Evolutionary conservation across 2,797 vertebrate species (phyloP).

Genomic region (Parauchenoglanis punctatus): DNA sequence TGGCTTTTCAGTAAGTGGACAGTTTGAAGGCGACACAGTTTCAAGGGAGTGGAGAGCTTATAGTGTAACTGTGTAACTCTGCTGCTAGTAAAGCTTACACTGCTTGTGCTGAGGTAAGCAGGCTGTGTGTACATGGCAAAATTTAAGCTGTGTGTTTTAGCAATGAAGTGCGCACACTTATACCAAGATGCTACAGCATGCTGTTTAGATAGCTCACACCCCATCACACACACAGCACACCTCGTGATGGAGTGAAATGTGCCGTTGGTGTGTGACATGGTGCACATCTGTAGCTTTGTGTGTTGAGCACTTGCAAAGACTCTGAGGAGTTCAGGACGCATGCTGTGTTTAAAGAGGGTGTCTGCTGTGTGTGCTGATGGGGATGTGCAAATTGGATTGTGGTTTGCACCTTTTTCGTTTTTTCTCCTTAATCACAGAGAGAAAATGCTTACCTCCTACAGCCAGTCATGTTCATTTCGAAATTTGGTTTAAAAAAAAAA

Average conservation of each 20-base stretch:
- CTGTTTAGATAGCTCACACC: constrained; percentile 16
- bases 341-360: constrained; percentile 45
- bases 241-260: constrained; percentile 41
- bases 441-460: constrained; percentile 34
- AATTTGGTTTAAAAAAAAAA: constrained; percentile 6
- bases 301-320: constrained; percentile 31
- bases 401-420: constrained; percentile 59
- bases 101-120: background rate
- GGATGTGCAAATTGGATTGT: constrained; percentile 67
- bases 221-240: constrained; percentile 10
- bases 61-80: background rate
- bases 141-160: constrained; percentile 40
- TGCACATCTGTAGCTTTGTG: constrained; percentile 52
- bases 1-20: constrained; percentile 1
- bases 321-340: constrained; percentile 55
- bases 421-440: constrained; percentile 48
- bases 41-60: background rate
- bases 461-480: constrained; percentile 26
- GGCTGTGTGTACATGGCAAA: constrained; percentile 1
- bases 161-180: constrained; percentile 7
- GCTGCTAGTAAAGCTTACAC: background rate
- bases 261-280: constrained; percentile 42
- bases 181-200: background rate
- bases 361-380: constrained; percentile 56
- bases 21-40: constrained; percentile 23